Evolutionary conservation across 2,113 vertebrate species (phyloP), one percentile per base, ranked within the genome.

Genomic region (Trinectes maculatus): DNA sequence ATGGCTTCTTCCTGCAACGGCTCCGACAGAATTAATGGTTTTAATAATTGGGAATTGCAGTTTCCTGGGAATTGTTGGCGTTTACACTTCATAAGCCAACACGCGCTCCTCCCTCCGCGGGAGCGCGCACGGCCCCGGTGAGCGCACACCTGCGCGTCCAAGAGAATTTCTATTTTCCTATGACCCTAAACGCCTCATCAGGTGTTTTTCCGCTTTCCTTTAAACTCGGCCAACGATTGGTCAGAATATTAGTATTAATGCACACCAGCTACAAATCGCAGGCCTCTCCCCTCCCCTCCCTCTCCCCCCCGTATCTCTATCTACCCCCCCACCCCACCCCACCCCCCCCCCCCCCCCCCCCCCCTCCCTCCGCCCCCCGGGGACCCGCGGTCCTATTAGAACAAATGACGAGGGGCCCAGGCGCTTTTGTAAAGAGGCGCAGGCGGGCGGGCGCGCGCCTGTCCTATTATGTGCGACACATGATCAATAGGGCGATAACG

Each of bases 401-500:
- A 98, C 96, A 98, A 98, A 98, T 98, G 96, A 95, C 83, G 79
- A 84, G 87, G 78, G 85, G 96, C 95, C 93, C 95, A 6, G 79
- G 77, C 94, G 95, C 95, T 97, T 96, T 96, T 97, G 95, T 96
- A 94, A 94, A 94, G 93, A 96, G 93, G 93, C 93, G 94, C 94
- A 93, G 71, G 82, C 79, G 28, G 78, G 79, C 85, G 74, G 80
- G 89, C 60, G 88, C 93, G 94, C 95, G 96, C 96, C 97, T 96
- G 96, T 97, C 96, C 96, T 96, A 99, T 99, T 99, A 99, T 95
- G 93, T 93, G 94, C 95, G 96, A 99, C 98, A 98, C 95, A 96
- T 99, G 98, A 99, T 99, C 98, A 99, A 99, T 98, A 98, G 98
- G 95, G 93, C 96, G 98, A 99, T 99, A 99, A 98, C 95, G 93